Evolutionary conservation across 2,113 vertebrate genomes (phyloP).

Genomic region (Brachyhypopomus occidentalis): DNA sequence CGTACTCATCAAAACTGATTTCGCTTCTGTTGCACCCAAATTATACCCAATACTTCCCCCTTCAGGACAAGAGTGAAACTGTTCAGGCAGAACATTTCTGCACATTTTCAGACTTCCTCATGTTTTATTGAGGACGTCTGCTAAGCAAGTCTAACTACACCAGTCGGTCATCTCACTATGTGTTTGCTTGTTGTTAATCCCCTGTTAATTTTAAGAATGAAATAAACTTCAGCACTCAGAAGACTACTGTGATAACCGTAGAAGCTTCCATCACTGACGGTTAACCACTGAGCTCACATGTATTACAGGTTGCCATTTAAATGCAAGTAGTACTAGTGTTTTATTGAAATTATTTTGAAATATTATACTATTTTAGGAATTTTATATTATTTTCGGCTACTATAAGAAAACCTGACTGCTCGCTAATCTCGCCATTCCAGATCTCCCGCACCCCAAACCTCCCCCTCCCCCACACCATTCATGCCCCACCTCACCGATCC

Average conservation of each 20-base stretch:
- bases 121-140: background rate
- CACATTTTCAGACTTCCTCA: background rate
- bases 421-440: no score
- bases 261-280: background rate
- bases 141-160: background rate
- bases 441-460: no score
- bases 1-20: background rate
- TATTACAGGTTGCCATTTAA: background rate
- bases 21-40: background rate
- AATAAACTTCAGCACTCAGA: background rate
- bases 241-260: background rate
- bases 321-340: no score
- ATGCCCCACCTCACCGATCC: no score
- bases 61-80: conserved; percentile 23
- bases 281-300: background rate
- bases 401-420: no score
- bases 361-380: background rate
- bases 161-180: background rate
- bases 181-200: background rate
- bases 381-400: no score
- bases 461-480: no score
- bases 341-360: background rate
- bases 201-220: background rate
- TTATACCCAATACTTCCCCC: conserved; percentile 31
- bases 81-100: background rate